A percentile compares a stretch with the other conserved stretches of the same genome.
Evolutionary conservation across 2,113 vertebrate genomes (phyloP).

Genomic region (Nansenia antarctica): DNA sequence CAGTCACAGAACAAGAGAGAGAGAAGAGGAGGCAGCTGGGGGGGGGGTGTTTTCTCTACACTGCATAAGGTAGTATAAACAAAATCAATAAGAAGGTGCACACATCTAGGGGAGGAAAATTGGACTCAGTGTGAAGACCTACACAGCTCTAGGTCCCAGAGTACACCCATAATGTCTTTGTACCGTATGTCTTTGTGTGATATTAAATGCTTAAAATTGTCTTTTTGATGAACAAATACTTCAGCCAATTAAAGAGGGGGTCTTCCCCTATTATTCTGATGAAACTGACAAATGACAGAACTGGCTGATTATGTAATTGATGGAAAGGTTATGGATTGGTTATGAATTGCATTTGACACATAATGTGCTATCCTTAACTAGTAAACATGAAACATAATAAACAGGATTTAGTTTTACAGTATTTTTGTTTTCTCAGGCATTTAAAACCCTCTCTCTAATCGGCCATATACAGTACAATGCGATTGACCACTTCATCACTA

Average conservation of each 20-base stretch:
- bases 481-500: too few species aligned
- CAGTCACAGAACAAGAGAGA: too few species aligned
- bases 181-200: background rate
- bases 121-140: background rate
- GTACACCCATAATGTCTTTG: slow-evolving; percentile 2
- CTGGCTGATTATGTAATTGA: background rate
- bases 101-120: background rate
- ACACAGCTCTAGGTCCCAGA: background rate
- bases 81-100: too few species aligned
- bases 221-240: background rate
- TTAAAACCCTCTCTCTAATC: too few species aligned
- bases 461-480: too few species aligned
- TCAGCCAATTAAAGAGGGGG: background rate
- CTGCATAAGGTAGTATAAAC: too few species aligned
- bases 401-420: background rate
- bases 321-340: background rate
- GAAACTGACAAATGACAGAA: background rate
- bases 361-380: too few species aligned
- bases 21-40: too few species aligned
- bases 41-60: too few species aligned
- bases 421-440: background rate
- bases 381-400: too few species aligned
- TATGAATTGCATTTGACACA: background rate
- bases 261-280: background rate
- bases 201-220: background rate